Conservation (phyloP, 2,113 vertebrate species). For the Tragelaphus imberbis region DNA sequence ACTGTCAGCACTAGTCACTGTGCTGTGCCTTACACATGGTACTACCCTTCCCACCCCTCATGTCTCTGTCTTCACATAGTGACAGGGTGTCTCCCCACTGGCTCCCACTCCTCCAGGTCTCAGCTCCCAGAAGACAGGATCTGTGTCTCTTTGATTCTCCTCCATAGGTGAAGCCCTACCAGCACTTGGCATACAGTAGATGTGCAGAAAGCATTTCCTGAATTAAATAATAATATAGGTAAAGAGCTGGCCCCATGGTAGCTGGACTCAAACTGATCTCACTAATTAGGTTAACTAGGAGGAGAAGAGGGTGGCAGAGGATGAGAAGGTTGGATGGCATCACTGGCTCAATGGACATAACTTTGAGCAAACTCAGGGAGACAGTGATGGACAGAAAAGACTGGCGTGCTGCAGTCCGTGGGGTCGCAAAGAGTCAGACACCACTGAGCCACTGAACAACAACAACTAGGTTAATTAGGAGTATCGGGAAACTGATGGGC, state of each 20-base stretch:
- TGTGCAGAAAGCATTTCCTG: not conserved
- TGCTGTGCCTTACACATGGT: rapidly evolving
- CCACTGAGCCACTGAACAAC: not conserved
- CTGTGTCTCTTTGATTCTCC: not conserved
- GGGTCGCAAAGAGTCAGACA: not conserved
- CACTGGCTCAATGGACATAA: not conserved
- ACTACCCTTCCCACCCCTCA: not conserved
- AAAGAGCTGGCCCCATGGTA: not conserved
- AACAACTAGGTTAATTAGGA: not conserved
- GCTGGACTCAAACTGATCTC: not conserved
- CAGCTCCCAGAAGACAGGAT: not conserved
- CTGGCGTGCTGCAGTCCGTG: not conserved
- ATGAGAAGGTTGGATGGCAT: not conserved
- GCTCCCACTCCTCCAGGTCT: not conserved
- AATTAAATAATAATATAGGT: not conserved
- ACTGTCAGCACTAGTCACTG: not conserved
- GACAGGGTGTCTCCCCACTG: not conserved
- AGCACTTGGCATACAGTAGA: not conserved
- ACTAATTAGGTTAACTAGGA: not conserved
- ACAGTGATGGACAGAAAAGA: not conserved
- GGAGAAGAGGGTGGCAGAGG: not conserved
- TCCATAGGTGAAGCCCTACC: not conserved
- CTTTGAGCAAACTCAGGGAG: not conserved
- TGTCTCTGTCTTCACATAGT: not conserved
- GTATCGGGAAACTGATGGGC: not conserved